phyloP scores from a whole-genome alignment of 2,113 vertebrate genomes.

The Polypterus bichir region DNA sequence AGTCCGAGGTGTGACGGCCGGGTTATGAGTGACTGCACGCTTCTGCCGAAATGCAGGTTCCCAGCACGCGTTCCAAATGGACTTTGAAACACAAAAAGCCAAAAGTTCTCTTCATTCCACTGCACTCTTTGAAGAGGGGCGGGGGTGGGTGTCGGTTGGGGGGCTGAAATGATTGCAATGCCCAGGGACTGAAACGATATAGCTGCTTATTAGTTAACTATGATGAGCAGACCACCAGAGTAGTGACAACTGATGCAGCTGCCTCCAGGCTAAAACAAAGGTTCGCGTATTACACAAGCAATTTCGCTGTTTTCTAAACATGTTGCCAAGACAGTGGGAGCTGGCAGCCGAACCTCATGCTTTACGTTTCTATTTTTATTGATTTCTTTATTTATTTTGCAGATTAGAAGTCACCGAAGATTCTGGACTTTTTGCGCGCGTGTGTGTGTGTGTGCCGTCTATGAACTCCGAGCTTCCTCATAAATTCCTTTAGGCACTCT shows the following conservation, averaged over 20 bases:
- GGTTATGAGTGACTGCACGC: conserved; percentile 19
- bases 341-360: conserved; percentile 68
- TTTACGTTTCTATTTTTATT: conserved; percentile 48
- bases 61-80: conserved; percentile 24
- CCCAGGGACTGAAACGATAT: conserved; percentile 53
- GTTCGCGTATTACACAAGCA: conserved; percentile 98
- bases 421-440: conserved; percentile 78
- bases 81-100: conserved; percentile 28
- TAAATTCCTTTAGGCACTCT: conserved; percentile 85
- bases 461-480: conserved; percentile 83
- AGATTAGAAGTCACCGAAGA: conserved; percentile 71
- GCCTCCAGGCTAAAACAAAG: conserved; percentile 86
- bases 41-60: not conserved
- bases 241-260: conserved; percentile 81
- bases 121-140: conserved; percentile 24
- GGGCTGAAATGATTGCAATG: conserved; percentile 45
- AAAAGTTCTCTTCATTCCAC: conserved; percentile 35
- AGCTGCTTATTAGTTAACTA: conserved; percentile 72
- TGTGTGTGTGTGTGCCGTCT: conserved; percentile 60
- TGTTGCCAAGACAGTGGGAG: conserved; percentile 95
- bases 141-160: conserved; percentile 42
- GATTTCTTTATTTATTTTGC: conserved; percentile 45
- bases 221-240: conserved; percentile 88
- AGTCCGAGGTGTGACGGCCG: too few species aligned
- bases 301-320: conserved; percentile 97